Base-by-base conservation (phyloP, 53 echinoderm and acorn worm species). In the Luidia sarsii region DNA sequence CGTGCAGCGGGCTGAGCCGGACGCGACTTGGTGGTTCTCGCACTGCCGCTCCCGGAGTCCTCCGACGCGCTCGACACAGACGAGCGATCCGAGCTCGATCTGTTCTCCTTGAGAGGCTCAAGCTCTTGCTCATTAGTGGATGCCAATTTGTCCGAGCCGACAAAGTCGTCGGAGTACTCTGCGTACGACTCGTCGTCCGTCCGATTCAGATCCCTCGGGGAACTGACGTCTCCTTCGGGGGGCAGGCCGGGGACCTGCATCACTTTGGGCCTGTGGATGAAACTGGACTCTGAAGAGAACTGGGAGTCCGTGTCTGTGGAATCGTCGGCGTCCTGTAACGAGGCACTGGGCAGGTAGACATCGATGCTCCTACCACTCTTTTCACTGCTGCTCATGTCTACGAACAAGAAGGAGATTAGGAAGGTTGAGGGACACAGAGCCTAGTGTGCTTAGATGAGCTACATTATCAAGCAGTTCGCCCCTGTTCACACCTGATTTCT, bases 361-460 rank as follows among this genome's bases (percentile, higher is more conserved):
- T 83, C 91, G 31, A 94, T 87, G 37, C 94, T 94, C 25, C 75
- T 57, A 5, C 67, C 85, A 85, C 94, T 94, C 33, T 87, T 87
- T 29, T 87, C 91, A 70, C 94, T 91, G 50, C 75, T 74, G 86
- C 87, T 94, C 20, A 72, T 39, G 71, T 83, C 94, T 91, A 51
- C 7, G 34, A 15, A 72, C 16, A 71, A 7, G 36, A 2, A 48
- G 14, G 23, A 11, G 19, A 20, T 57, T 11, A 3, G 15, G 21
- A 64, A 64, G 32, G 2, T 7, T 11, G 27, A 1, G 27, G n/a
- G n/a, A n/a, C n/a, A n/a, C n/a, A n/a, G n/a, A n/a, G n/a, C n/a
- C n/a, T n/a, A n/a, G n/a, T n/a, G n/a, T n/a, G n/a, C n/a, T n/a
- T 41, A 41, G 41, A 41, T 41, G 41, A 7, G 6, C 11, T 41